A percentile compares a stretch with the other conserved stretches of the same genome.
Conservation (phyloP, 1,140 invertebrate species). For the Panulirus ornatus region DNA sequence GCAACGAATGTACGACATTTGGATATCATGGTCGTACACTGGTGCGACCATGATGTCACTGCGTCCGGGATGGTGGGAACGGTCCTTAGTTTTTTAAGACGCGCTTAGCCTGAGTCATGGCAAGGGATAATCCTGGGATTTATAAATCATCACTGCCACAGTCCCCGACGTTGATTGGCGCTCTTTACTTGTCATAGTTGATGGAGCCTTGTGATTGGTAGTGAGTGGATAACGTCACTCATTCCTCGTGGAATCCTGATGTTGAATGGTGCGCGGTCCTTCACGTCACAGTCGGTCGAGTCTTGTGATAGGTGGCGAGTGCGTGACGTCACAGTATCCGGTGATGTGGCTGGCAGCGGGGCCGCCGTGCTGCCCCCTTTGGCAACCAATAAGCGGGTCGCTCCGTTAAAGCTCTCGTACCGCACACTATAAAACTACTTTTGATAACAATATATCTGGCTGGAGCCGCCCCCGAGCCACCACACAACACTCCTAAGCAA, state of each 20-base stretch:
- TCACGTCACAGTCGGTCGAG: background rate
- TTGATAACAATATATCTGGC: background rate
- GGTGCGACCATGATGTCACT: no score
- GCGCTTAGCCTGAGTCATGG: no score
- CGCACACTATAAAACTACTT: background rate
- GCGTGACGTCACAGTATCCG: background rate
- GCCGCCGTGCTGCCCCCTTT: background rate
- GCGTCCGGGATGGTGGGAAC: no score
- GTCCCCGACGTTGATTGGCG: no score
- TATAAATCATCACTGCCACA: background rate
- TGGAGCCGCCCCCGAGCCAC: background rate
- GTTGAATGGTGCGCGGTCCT: background rate
- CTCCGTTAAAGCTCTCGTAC: conserved; percentile 6
- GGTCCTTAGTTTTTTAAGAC: no score
- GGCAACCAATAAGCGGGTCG: background rate
- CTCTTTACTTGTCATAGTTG: background rate
- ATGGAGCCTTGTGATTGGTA: no score
- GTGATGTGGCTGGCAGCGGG: background rate
- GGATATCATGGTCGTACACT: no score
- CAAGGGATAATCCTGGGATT: background rate
- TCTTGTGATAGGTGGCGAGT: background rate
- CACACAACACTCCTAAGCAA: background rate
- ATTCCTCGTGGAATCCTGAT: background rate
- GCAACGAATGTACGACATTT: no score
- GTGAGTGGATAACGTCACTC: background rate